Evolutionary conservation across 1,140 invertebrate species (phyloP).

Genomic region (Drosophila nigromelanica): DNA sequence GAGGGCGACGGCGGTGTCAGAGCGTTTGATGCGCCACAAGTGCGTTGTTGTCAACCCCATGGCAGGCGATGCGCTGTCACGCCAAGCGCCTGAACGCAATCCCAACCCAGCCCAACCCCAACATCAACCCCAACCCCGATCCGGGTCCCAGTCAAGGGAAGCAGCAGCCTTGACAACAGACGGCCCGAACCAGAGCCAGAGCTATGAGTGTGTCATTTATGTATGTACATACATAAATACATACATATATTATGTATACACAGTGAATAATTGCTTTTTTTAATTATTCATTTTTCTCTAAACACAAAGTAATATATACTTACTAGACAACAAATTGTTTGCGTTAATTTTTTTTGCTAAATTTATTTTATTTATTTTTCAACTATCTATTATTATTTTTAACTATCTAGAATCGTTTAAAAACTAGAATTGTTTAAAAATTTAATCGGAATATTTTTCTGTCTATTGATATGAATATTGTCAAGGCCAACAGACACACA

Average conservation of each 20-base stretch:
- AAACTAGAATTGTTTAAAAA: no score
- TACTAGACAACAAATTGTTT: no score
- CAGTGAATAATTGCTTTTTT: no score
- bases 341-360: no score
- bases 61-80: conserved; percentile 30
- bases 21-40: conserved; percentile 49
- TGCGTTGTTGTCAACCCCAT: conserved; percentile 47
- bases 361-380: no score
- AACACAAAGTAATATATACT: no score
- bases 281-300: no score
- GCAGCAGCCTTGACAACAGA: conserved; percentile 41
- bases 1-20: not conserved
- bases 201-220: conserved; percentile 25
- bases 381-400: no score
- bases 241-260: not conserved
- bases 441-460: no score
- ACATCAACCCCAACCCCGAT: not conserved
- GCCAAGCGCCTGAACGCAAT: conserved; percentile 22
- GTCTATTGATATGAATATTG: conserved; percentile 15
- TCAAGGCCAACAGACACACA: conserved; percentile 53
- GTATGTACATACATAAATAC: not conserved
- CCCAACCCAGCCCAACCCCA: not conserved
- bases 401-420: no score
- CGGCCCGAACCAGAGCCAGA: not conserved
- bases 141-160: conserved; percentile 9